Evolutionary conservation across 2,888 invertebrate species (phyloP).

Genomic region (Ellobium chinense): DNA sequence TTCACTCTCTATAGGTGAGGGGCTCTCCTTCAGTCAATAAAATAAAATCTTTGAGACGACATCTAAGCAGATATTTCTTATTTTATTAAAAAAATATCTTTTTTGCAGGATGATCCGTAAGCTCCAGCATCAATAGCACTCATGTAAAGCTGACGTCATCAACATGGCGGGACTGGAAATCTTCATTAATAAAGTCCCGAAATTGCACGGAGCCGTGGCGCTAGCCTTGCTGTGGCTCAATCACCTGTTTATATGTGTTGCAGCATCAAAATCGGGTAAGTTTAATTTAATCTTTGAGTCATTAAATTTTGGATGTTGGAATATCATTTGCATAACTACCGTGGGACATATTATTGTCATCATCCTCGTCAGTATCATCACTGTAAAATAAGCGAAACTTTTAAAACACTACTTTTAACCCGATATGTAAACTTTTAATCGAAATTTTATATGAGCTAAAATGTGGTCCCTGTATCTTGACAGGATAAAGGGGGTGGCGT

Average conservation of each 20-base stretch:
- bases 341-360: too few species aligned
- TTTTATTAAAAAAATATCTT: too few species aligned
- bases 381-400: too few species aligned
- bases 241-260: not conserved
- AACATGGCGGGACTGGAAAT: not conserved
- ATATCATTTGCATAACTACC: not conserved
- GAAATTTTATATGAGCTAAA: too few species aligned
- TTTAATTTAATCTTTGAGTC: not conserved
- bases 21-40: too few species aligned
- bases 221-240: not conserved
- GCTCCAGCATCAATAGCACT: not conserved
- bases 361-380: not conserved
- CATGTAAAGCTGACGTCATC: not conserved
- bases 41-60: too few species aligned
- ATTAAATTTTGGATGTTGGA: not conserved
- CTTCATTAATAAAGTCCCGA: not conserved
- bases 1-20: not conserved
- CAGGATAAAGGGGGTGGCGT: too few species aligned
- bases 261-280: slow-evolving; percentile 11
- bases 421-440: too few species aligned
- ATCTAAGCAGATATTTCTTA: too few species aligned
- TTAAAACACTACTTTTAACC: too few species aligned
- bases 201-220: not conserved
- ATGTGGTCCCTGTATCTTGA: too few species aligned
- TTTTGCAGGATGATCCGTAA: not conserved